Evolutionary conservation across 2,113 vertebrate species (phyloP).

Genomic region (Hydrochoerus hydrochaeris): DNA sequence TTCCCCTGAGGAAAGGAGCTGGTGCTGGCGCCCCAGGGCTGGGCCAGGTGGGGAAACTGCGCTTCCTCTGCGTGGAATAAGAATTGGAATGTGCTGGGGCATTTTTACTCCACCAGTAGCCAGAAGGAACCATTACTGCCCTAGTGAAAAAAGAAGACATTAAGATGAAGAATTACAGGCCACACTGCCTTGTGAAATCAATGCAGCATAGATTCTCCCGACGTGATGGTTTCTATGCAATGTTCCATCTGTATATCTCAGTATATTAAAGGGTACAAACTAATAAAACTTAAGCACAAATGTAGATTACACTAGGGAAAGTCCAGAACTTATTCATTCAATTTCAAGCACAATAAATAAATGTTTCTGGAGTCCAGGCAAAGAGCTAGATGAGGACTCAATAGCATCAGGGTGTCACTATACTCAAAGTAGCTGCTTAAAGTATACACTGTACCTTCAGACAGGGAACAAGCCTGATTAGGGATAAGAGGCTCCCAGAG

Average conservation of each 20-base stretch:
- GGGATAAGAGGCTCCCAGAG: not conserved
- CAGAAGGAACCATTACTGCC: not conserved
- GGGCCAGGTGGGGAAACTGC: accelerated
- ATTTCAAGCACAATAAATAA: not conserved
- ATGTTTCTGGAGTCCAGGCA: not conserved
- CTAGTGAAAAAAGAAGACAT: not conserved
- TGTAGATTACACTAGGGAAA: not conserved
- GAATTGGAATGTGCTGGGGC: not conserved
- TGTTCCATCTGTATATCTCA: not conserved
- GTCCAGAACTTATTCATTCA: not conserved
- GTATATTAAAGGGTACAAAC: not conserved
- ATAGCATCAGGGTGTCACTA: not conserved
- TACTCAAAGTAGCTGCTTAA: not conserved
- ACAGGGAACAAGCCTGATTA: not conserved
- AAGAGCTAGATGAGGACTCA: not conserved
- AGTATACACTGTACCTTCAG: not conserved
- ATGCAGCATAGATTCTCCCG: not conserved
- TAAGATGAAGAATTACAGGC: not conserved
- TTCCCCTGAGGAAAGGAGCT: not conserved
- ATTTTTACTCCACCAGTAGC: not conserved
- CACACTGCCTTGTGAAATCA: not conserved
- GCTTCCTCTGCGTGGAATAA: not conserved
- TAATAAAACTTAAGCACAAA: not conserved
- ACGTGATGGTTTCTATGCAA: not conserved
- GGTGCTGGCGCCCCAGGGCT: not conserved